phyloP scores from a whole-genome alignment of 2,888 invertebrate genomes.

The Melolontha melolontha region DNA sequence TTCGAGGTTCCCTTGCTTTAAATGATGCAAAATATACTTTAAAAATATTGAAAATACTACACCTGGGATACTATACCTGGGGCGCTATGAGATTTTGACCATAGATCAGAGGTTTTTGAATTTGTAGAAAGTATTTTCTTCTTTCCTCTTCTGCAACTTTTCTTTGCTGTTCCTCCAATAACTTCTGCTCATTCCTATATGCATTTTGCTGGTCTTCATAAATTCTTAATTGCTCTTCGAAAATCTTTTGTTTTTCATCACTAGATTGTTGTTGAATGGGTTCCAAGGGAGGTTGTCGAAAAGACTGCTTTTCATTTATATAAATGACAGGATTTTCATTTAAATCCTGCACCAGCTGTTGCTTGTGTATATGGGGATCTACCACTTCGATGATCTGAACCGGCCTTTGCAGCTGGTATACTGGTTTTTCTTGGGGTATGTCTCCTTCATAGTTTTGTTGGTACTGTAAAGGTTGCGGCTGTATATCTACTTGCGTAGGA shows the following conservation, averaged over 20 bases:
- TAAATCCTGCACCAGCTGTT: neutral
- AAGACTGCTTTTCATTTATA: constrained; percentile 12
- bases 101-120: constrained; percentile 20
- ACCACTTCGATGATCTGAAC: constrained; percentile 11
- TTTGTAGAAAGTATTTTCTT: constrained; percentile 14
- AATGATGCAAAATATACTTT: neutral
- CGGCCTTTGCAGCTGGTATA: constrained; percentile 15
- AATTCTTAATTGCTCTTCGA: constrained; percentile 42
- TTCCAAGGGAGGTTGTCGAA: neutral
- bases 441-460: constrained; percentile 15
- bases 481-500: constrained; percentile 61
- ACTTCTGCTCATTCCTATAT: constrained; percentile 27
- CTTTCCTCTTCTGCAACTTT: constrained; percentile 22
- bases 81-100: neutral
- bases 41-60: neutral
- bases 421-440: neutral
- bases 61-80: neutral
- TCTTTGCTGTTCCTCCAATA: constrained; percentile 20
- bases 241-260: constrained; percentile 39
- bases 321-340: constrained; percentile 28
- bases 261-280: no score
- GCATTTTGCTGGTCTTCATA: constrained; percentile 43
- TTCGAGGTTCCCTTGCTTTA: constrained; percentile 15
- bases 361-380: neutral
- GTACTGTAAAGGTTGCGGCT: constrained; percentile 39